Base-by-base conservation (phyloP, 1,140 invertebrate genomes). In the Zaprionus ornatus region DNA sequence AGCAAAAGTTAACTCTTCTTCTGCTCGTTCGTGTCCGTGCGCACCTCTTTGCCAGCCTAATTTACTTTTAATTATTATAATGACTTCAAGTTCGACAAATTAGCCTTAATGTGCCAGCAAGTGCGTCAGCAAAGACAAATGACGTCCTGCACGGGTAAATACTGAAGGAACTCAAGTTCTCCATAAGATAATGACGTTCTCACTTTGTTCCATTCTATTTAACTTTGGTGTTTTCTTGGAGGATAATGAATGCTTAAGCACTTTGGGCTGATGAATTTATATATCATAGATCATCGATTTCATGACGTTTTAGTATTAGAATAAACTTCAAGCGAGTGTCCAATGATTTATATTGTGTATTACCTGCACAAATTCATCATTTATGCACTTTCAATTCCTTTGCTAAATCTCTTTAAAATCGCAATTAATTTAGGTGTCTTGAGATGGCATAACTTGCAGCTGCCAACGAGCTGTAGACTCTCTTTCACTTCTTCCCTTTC, bases 1-100 rank as follows among this genome's bases (percentile, higher is more conserved):
- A 88, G 85, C 29, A 59, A 68, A 73, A 88, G 75, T 63, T 62
- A 23, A 55, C 62, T 48, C 60, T 64, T 70, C 42, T 52, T 52
- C 42, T 13, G 19, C 73, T 35, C 25, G 59, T 45, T 23, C 23
- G 23, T 32, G 42, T 56, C 37, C 45, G 50, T 25, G 19, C 62
- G 23, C 64, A 80, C 68, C 67, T 71, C 74, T 64, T 67, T 78
- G 65, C 65, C 64, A 48, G 75, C 61, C 86, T 90, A 85, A 90
- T 90, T 90, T 85, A 80, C 86, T 85, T 90, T 90, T 90, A 90
- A 90, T 90, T 86, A 90, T 80, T 77, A 73, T 90, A 90, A 90
- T 90, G 85, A 90, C 86, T 90, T 65, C 69, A 85, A 90, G 82
- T 90, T 90, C 78, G 79, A 76, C 76, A 80, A 90, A 90, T 90